Evolutionary conservation across 2,888 invertebrate species (phyloP), one percentile per base, ranked within the genome.

Genomic region (Pammene fasciana): DNA sequence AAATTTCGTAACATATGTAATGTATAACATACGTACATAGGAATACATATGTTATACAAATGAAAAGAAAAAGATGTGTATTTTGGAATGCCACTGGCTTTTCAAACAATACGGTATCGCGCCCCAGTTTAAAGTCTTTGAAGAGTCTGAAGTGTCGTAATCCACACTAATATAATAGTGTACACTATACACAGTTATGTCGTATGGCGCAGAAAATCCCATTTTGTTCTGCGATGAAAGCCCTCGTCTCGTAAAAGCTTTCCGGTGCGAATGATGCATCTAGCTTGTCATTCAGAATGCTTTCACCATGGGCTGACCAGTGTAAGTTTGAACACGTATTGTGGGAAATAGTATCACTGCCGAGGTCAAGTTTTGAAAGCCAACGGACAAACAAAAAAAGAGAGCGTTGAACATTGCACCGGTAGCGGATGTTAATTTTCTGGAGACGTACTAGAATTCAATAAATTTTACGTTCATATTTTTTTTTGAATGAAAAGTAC

Each of bases 221-320:
- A 62, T 62, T 50, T 50, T 38, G 38, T 18, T 50, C 50, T 50
- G 41, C 61, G 50, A 62, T 62, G 61, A 62, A 62, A 62, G 50
- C 61, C 50, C 48, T 50, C 61, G 38, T 41, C 61, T 50, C 61
- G 50, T 62, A 50, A 62, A 62, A 62, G 61, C 61, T 62, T 62
- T 62, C 61, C 61, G 61, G 50, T 38, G 38, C 41, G 61, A 38
- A 50, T 62, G 61, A 62, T 62, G 61, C 50, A 62, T 62, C 50
- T 62, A 14, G 50, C n/a, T 9, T 34, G 34, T 34, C 54, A 34
- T 54, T 54, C 52, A 13, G 11, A 26, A 52, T 10, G 48, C 11
- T 18, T 11, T 9, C 11, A 26, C 13, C 8, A 52, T 1, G 4
- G 5, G 9, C 9, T 18, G 52, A 52, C 52, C 26, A 13, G 18